Conservation (phyloP, 2,797 vertebrate species). For the Coregonus suidteri region DNA sequence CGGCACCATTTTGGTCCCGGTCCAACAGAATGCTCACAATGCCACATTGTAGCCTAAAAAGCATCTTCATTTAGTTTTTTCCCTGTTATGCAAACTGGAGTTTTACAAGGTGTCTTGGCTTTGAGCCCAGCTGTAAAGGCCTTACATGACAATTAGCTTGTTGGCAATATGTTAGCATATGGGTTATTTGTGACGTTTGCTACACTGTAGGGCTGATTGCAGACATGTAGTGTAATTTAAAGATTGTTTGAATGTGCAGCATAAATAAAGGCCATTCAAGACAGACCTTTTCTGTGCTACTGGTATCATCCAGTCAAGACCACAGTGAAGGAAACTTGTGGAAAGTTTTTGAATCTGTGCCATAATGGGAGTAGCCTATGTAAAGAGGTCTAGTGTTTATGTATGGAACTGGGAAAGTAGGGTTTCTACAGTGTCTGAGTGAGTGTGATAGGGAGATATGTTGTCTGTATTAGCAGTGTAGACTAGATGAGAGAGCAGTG, state of each 20-base stretch:
- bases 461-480: not conserved
- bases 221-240: not conserved
- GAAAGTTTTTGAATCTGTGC: not conserved
- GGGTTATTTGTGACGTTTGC: not conserved
- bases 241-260: not conserved
- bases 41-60: not conserved
- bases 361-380: not conserved
- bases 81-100: not conserved
- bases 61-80: not conserved
- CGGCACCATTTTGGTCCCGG: not conserved
- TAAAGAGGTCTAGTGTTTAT: not conserved
- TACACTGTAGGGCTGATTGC: not conserved
- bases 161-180: not conserved
- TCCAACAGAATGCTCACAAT: not conserved
- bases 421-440: not conserved
- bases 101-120: not conserved
- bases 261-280: not conserved
- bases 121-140: not conserved
- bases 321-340: not conserved
- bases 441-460: not conserved
- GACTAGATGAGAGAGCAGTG: constrained; percentile 18
- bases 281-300: not conserved
- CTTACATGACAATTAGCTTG: not conserved
- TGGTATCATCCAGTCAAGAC: not conserved
- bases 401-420: not conserved